These are phyloP conservation scores for Sphaerophoria taeniata DNA, from an alignment of 2,888 invertebrate genomes.

Conservation along the genomic window DNA sequence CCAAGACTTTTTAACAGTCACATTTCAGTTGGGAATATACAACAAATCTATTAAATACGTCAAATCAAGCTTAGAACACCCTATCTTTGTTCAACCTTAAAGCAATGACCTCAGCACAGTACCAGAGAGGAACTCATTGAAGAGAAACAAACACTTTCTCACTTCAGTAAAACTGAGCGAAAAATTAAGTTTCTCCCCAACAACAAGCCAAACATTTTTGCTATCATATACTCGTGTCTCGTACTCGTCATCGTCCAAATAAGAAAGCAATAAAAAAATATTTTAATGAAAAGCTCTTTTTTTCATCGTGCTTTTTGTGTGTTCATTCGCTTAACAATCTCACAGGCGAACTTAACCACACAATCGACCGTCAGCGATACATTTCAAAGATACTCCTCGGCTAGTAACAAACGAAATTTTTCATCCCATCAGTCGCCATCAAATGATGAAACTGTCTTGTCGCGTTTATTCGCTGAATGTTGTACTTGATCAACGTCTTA, in stretches of 20 bases:
- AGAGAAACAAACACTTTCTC: slow-evolving; percentile 22
- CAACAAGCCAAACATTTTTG: not conserved
- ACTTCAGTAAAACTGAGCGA: slow-evolving; percentile 16
- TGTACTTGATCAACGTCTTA: slow-evolving; percentile 82
- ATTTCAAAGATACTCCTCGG: slow-evolving; percentile 62
- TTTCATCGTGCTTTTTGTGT: not conserved
- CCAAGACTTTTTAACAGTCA: not conserved
- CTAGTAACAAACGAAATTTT: slow-evolving; percentile 66
- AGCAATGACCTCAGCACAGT: slow-evolving; percentile 15
- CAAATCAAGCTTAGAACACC: not conserved
- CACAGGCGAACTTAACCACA: slow-evolving; percentile 27
- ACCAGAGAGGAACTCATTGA: not conserved
- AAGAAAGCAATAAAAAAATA: slow-evolving; percentile 9
- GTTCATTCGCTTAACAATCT: slow-evolving; percentile 19
- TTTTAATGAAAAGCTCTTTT: slow-evolving; percentile 24
- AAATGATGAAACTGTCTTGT: slow-evolving; percentile 82
- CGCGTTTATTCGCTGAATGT: slow-evolving; percentile 81
- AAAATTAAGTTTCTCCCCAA: slow-evolving; percentile 34
- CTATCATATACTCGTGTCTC: not conserved
- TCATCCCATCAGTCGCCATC: slow-evolving; percentile 80
- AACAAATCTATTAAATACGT: not conserved
- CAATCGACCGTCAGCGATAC: slow-evolving; percentile 32
- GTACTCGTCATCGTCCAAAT: slow-evolving; percentile 10
- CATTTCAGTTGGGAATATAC: not conserved
- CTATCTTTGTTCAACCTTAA: not conserved